Evolutionary conservation across 2,797 vertebrate genomes (phyloP), one percentile per base, ranked within the genome.

Genomic region (Steatocranus sp.): DNA sequence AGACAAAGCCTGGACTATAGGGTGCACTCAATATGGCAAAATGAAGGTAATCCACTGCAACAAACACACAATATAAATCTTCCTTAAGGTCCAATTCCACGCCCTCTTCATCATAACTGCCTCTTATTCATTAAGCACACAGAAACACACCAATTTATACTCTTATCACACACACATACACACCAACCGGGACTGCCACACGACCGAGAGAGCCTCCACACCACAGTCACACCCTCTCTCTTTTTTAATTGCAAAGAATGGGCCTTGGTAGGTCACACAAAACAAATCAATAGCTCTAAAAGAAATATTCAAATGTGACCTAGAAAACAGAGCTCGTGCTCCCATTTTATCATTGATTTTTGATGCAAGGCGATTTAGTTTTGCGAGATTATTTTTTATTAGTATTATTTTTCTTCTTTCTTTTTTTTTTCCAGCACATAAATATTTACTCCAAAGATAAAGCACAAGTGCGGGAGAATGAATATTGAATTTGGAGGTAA

Each of bases 281-380:
- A 93, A 95, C 92, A 94, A 95, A 96, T 96, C 96, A 96, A 96
- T 96, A 96, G 5, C 93, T 93, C 88, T 93, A 91, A 96, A 95
- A 96, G 81, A 96, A 95, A 95, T 96, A 96, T 96, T 96, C 93
- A 96, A 95, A 96, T 95, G 92, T 95, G 95, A 96, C 96, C 95
- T 95, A 96, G 96, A 96, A 96, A 96, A 94, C 90, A 90, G 85
- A 92, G 90, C 92, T 87, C 41, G 90, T 86, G 83, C 90, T 91
- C 90, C 87, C 92, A 93, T 95, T 96, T 95, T 95, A 94, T 88
- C 90, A 96, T 96, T 95, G 96, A 96, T 96, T 96, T 96, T 95
- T 90, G 89, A 95, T 85, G 87, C 88, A 89, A 88, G 90, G 91
- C 88, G 83, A 93, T 95, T 93, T 91, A 89, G 91, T 92, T 93